Evolutionary conservation across 2,888 invertebrate species (phyloP).

Genomic region (Epirrhoe alternata): DNA sequence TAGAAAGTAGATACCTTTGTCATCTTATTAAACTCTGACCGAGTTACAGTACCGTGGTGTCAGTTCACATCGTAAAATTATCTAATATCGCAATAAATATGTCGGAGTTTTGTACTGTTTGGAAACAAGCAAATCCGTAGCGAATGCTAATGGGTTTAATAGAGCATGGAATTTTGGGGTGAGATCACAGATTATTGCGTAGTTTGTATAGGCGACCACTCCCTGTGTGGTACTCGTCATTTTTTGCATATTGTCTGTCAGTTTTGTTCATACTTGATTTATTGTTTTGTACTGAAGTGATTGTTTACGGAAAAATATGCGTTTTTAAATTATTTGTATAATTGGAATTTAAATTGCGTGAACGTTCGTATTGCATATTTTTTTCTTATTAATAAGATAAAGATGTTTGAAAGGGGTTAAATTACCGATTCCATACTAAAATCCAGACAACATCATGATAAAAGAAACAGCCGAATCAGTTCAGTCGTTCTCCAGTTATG

Average conservation of each 20-base stretch:
- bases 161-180: conserved; percentile 70
- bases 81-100: conserved; percentile 82
- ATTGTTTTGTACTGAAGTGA: conserved; percentile 42
- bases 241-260: conserved; percentile 53
- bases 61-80: conserved; percentile 82
- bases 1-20: conserved; percentile 78
- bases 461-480: background rate
- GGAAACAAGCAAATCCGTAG: conserved; percentile 77
- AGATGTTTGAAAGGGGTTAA: background rate
- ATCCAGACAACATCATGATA: too few species aligned
- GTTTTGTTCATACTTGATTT: conserved; percentile 51
- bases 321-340: conserved; percentile 39
- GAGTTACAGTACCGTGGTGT: conserved; percentile 66
- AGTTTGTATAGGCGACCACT: conserved; percentile 8
- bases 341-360: conserved; percentile 16
- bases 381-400: background rate
- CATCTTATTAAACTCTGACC: conserved; percentile 83
- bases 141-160: conserved; percentile 71
- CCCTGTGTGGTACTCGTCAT: conserved; percentile 60
- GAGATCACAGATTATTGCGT: conserved; percentile 25
- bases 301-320: conserved; percentile 32
- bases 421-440: too few species aligned
- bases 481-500: too few species aligned
- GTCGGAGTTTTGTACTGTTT: conserved; percentile 69
- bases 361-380: conserved; percentile 1